Base-by-base conservation (phyloP, 2,113 vertebrate genomes). In the Aviceda subcristata region DNA sequence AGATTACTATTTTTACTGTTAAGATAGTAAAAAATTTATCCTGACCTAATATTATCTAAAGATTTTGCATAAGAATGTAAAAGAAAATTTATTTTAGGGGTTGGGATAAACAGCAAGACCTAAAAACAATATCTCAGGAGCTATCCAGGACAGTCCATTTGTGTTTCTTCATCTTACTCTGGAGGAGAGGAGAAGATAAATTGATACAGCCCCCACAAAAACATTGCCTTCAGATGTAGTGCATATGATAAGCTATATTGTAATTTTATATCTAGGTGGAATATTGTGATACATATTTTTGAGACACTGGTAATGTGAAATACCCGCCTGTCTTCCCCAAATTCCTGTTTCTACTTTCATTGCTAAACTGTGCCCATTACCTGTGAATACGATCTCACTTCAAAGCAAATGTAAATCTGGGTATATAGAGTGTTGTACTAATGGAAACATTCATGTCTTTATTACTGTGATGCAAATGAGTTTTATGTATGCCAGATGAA, bases 201-300 rank as follows among this genome's bases (percentile, higher is more conserved):
- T 43, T 71, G 19, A 34, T 81, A 29, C 10, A 72, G 19, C 74
- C 34, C 4, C 8, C 36, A 73, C 86, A 75, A 81, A 84, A 92
- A 24, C 27, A 45, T 78, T 97, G 92, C 88, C 90, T 96, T 94
- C 85, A 69, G 51, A 86, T 91, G 34, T 72, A 84, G 69, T 96
- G 34, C 45, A 60, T 91, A 55, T 88, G 76, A 92, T 94, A 96
- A 66, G 29, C 41, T 95, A 29, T 83, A 66, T 69, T 96, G 66
- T 86, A 76, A 86, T 91, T 98, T 98, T 88, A 55, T 92, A 71
- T 90, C 73, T 67, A 94, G 50, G 59, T 98, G 91, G 51, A 91
- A 53, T 63, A n/a, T 32, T 90, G 36, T 80, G 36, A 56, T 75
- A 82, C 29, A 77, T 92, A 72, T 86, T 68, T 72, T 80, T 96